Conservation (phyloP, 2,113 vertebrate genomes). For the Narcine bancroftii region DNA sequence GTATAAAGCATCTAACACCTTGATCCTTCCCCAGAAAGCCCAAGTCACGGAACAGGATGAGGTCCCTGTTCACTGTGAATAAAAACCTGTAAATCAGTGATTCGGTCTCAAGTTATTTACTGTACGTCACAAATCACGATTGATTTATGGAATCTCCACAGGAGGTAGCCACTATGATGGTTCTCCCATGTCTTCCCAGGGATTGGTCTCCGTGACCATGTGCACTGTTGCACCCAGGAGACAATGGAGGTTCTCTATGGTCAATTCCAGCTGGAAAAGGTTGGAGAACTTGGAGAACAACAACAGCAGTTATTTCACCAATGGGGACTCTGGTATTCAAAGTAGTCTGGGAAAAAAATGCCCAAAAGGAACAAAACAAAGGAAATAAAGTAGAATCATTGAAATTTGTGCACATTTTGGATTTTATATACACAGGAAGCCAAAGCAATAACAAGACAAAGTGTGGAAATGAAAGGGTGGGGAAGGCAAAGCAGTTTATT, state of each 20-base stretch:
- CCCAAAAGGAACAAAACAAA: background rate
- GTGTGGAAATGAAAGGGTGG: conserved; percentile 3
- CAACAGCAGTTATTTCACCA: background rate
- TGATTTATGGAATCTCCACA: background rate
- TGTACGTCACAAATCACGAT: no score
- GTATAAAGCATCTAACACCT: no score
- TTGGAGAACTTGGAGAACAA: background rate
- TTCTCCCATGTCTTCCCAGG: background rate
- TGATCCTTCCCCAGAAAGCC: no score
- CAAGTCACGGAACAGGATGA: no score
- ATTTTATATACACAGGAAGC: background rate
- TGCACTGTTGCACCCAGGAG: background rate
- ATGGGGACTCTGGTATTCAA: background rate
- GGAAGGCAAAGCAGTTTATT: background rate
- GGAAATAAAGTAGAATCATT: conserved; percentile 1
- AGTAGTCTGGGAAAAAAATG: background rate
- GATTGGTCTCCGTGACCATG: background rate
- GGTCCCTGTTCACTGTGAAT: no score
- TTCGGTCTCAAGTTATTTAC: no score
- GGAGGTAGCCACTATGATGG: background rate
- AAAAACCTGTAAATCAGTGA: no score
- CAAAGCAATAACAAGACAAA: conserved; percentile 1
- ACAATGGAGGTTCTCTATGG: background rate
- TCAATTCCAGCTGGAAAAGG: background rate
- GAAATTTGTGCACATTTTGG: background rate